These are phyloP conservation scores for Ptilonorhynchus violaceus DNA, from an alignment of 2,113 vertebrate species.

Conservation along the genomic window DNA sequence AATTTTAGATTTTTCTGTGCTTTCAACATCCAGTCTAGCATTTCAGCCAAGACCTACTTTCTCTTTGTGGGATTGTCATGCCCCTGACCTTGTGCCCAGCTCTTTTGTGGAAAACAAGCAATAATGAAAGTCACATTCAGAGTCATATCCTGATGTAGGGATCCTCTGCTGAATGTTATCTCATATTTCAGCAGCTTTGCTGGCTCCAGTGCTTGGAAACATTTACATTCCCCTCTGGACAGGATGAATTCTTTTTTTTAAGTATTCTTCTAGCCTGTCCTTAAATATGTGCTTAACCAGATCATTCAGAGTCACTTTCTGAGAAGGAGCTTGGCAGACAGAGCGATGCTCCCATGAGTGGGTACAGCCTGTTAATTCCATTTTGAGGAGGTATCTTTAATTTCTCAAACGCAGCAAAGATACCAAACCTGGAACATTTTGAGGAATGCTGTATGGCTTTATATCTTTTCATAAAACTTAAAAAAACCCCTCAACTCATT, in stretches of 20 bases:
- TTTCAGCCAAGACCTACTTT: conserved; percentile 19
- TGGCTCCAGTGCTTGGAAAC: conserved; percentile 25
- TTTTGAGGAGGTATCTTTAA: not conserved
- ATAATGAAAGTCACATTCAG: not conserved
- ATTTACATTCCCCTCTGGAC: not conserved
- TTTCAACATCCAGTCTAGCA: not conserved
- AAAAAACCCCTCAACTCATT: accelerated
- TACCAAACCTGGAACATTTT: not conserved
- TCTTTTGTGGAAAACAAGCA: conserved; percentile 1
- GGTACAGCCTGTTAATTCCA: not conserved
- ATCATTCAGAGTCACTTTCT: not conserved
- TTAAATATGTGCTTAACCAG: not conserved
- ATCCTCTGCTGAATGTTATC: conserved; percentile 50
- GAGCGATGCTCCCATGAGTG: not conserved
- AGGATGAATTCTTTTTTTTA: not conserved
- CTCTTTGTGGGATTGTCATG: not conserved
- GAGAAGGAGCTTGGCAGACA: not conserved
- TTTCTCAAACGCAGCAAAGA: not conserved
- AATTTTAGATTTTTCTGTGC: conserved; percentile 5
- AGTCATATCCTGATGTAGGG: not conserved
- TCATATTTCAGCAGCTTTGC: conserved; percentile 25
- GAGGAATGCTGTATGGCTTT: not conserved
- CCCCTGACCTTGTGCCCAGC: not conserved
- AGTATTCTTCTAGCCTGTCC: not conserved
- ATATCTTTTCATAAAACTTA: not conserved